Conservation (phyloP, 2,797 vertebrate species). For the Channa striata region DNA sequence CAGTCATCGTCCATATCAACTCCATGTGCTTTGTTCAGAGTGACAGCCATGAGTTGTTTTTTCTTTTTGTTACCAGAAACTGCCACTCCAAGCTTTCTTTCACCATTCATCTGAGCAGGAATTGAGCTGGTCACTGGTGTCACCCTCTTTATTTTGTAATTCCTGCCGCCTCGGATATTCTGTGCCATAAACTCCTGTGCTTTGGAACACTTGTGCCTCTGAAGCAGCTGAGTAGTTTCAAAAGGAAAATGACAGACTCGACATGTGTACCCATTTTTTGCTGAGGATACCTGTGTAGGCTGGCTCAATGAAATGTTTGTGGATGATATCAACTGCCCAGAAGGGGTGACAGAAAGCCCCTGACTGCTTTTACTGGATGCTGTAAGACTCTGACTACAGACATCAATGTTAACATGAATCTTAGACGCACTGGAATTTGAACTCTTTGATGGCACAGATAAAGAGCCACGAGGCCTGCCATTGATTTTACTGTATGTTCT, state of each 20-base stretch:
- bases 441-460: slow-evolving; percentile 23
- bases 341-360: not conserved
- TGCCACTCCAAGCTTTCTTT: slow-evolving; percentile 32
- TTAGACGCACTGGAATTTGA: slow-evolving; percentile 22
- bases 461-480: not conserved
- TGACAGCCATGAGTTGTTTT: slow-evolving; percentile 26
- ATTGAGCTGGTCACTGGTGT: slow-evolving; percentile 6
- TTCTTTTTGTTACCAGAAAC: slow-evolving; percentile 38
- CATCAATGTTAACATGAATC: not conserved
- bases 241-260: slow-evolving; percentile 73
- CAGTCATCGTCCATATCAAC: slow-evolving; percentile 73
- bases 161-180: slow-evolving; percentile 46
- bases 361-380: not conserved
- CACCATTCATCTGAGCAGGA: slow-evolving; percentile 54
- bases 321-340: slow-evolving; percentile 7
- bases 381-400: not conserved
- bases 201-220: slow-evolving; percentile 79
- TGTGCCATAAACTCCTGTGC: slow-evolving; percentile 75
- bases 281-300: not conserved
- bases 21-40: slow-evolving; percentile 41
- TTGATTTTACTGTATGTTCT: slow-evolving; percentile 27
- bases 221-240: slow-evolving; percentile 69
- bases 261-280: slow-evolving; percentile 48
- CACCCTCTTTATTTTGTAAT: slow-evolving; percentile 40
- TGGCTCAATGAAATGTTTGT: slow-evolving; percentile 19